These are phyloP conservation scores for Odontomyia ornata DNA, from an alignment of 2,888 invertebrate genomes.

Conservation along the genomic window DNA sequence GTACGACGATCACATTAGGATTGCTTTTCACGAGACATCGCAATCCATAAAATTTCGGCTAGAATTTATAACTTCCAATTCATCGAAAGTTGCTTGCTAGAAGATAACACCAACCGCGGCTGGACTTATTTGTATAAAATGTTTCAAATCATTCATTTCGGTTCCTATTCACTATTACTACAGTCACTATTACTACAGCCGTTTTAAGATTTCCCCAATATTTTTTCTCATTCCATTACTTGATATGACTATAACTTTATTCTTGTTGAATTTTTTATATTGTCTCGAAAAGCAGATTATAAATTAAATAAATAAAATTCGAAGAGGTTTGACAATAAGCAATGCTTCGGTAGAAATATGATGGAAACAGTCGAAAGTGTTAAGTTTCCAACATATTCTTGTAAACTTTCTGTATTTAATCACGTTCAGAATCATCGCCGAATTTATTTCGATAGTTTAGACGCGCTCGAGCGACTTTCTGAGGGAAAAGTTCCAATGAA, in stretches of 20 bases:
- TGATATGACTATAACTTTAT: neutral
- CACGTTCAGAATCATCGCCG: constrained; percentile 71
- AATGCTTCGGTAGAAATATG: neutral
- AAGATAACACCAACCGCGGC: no score
- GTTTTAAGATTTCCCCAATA: neutral
- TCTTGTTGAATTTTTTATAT: neutral
- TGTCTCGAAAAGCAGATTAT: neutral
- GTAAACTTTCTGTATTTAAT: constrained; percentile 58
- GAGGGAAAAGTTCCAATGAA: constrained; percentile 58
- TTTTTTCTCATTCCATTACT: neutral
- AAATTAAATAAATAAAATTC: neutral
- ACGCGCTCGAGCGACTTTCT: constrained; percentile 70
- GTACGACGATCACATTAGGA: neutral
- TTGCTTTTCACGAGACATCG: neutral
- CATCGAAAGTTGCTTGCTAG: no score
- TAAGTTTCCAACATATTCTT: neutral
- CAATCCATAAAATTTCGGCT: neutral
- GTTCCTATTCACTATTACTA: neutral
- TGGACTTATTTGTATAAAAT: no score
- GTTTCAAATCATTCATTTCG: no score
- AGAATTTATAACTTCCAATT: no score
- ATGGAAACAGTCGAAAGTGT: neutral
- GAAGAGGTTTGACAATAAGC: neutral
- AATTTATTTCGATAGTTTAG: constrained; percentile 72
- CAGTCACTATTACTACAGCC: neutral